Percentiles rank a stretch among this genome's conserved stretches.
These are phyloP conservation scores for Pterocles orientalis DNA, from an alignment of 2,113 vertebrate species.

Conservation along the genomic window DNA sequence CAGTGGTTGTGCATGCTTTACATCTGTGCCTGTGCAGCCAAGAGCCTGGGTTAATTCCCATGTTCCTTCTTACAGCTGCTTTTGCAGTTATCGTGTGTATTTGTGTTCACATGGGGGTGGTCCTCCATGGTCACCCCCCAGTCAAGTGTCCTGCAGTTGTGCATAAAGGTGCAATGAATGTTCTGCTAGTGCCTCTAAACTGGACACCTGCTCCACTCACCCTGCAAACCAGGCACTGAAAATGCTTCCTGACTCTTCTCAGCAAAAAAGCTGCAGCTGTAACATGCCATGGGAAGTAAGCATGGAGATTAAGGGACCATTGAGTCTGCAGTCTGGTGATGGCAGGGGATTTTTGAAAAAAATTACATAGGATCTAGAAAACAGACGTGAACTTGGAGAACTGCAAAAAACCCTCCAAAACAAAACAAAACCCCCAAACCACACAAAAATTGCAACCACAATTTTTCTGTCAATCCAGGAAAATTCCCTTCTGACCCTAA, in stretches of 20 bases:
- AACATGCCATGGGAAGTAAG: background rate
- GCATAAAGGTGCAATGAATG: background rate
- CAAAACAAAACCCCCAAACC: background rate
- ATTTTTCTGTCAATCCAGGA: conserved; percentile 8
- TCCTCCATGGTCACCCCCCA: background rate
- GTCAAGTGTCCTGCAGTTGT: background rate
- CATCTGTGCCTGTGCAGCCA: background rate
- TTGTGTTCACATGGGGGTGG: background rate
- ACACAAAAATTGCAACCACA: background rate
- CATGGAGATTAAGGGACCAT: background rate
- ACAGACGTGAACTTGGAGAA: background rate
- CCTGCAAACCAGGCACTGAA: background rate
- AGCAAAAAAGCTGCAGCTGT: background rate
- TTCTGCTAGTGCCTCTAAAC: background rate
- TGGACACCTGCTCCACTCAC: background rate
- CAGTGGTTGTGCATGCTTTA: background rate
- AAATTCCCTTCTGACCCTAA: conserved; percentile 66
- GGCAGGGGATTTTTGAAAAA: background rate
- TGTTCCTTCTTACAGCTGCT: background rate
- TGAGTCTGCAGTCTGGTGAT: background rate
- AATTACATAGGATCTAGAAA: background rate
- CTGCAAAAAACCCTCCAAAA: background rate
- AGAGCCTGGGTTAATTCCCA: background rate
- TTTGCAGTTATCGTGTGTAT: background rate
- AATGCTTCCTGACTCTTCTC: background rate